Percentiles rank a stretch among this genome's conserved stretches.
Conservation (phyloP, 1,140 invertebrate genomes). For the Cyrtorhinus lividipennis region DNA sequence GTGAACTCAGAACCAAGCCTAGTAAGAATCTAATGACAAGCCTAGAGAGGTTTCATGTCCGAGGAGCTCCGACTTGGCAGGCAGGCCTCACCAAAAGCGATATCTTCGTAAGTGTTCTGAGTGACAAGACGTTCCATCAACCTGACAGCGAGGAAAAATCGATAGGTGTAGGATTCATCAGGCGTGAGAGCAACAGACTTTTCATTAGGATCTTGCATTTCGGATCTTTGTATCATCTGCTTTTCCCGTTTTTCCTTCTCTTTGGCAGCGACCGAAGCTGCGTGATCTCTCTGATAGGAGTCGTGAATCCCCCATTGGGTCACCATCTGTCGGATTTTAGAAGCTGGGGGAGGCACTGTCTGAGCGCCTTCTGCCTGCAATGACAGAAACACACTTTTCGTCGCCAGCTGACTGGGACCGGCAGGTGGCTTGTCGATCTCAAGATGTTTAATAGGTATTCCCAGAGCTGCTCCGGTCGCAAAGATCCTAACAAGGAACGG, state of each 20-base stretch:
- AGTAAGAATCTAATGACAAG: too few species aligned
- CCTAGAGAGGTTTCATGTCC: too few species aligned
- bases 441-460: too few species aligned
- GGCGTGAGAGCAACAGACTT: constrained; percentile 30
- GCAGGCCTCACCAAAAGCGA: constrained; percentile 69
- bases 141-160: constrained; percentile 46
- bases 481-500: too few species aligned
- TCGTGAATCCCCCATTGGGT: constrained; percentile 85
- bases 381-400: neutral
- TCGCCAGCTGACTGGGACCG: neutral
- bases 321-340: constrained; percentile 55
- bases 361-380: constrained; percentile 41
- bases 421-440: too few species aligned
- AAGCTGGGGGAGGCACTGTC: constrained; percentile 71
- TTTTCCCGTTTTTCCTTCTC: constrained; percentile 45
- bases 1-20: too few species aligned
- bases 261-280: constrained; percentile 54
- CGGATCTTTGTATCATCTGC: constrained; percentile 26
- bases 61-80: too few species aligned
- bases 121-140: constrained; percentile 86
- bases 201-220: constrained; percentile 27
- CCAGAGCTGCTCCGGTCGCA: too few species aligned
- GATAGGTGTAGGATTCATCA: constrained; percentile 16
- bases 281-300: constrained; percentile 63
- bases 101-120: constrained; percentile 86